phyloP scores from a whole-genome alignment of 2,113 vertebrate genomes.

The Uria lomvia region DNA sequence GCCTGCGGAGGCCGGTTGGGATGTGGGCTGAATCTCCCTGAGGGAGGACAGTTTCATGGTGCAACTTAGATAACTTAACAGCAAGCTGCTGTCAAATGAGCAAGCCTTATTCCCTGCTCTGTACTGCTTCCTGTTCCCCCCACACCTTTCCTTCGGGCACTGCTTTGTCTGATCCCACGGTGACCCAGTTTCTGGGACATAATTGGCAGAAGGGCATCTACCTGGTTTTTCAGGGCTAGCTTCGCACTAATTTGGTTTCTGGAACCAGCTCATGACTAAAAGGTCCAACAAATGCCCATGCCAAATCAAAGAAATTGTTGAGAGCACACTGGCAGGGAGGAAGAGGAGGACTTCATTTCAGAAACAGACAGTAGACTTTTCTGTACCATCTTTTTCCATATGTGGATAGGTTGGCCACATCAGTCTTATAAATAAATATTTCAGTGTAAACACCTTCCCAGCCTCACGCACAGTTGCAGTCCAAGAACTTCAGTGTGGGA shows the following conservation, averaged over 20 bases:
- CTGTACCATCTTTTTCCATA: not conserved
- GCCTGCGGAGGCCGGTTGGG: rapidly evolving
- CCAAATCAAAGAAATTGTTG: not conserved
- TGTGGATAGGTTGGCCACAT: not conserved
- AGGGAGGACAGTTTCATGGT: not conserved
- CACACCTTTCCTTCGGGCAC: not conserved
- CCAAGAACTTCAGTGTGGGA: not conserved
- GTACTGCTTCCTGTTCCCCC: not conserved
- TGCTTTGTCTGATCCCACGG: not conserved
- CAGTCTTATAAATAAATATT: not conserved
- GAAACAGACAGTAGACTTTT: not conserved
- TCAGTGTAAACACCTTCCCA: not conserved
- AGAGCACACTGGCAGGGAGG: not conserved
- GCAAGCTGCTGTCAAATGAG: not conserved
- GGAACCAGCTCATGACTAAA: not conserved
- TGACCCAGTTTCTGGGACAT: not conserved
- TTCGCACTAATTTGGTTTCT: not conserved
- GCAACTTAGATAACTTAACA: not conserved
- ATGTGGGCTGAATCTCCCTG: not conserved
- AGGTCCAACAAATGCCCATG: not conserved
- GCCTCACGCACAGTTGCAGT: not conserved
- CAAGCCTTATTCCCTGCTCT: not conserved
- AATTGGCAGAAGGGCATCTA: not conserved
- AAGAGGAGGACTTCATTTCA: not conserved
- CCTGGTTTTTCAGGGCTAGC: not conserved